Evolutionary conservation across 2,888 invertebrate genomes (phyloP), one percentile per base, ranked within the genome.

Genomic region (Caenorhabditis sp.): DNA sequence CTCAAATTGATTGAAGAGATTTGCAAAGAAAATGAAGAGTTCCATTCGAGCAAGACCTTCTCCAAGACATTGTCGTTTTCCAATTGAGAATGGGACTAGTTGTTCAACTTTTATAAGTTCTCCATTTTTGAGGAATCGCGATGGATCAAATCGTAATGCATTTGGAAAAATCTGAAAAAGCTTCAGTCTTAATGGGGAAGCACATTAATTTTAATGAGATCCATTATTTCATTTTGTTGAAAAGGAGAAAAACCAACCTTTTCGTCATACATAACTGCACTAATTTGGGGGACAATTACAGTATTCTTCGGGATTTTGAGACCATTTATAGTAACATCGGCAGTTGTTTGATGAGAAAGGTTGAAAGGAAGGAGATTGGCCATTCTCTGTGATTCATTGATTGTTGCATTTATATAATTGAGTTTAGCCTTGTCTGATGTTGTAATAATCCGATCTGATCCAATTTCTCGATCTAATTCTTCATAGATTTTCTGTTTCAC

Each of bases 341-440:
- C 25, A 50, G 61, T 60, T n/a, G 69, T 69, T 20, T 52, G 43
- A 12, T 71, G 57, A 14, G 76, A 61, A 0, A 76, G 65, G 54
- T 78, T 78, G 66, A 71, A 68, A n/a, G 78, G 78, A 0, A 78
- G 62, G 17, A 78, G 64, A 49, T 78, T 78, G 36, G 76, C 74
- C 21, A 70, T 60, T 8, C 78, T 65, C 71, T 78, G 78, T 12
- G 70, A 59, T 67, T 78, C 76, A 68, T 70, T 74, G 21, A 78
- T 62, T 3, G 73, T 70, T 1, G 78, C 78, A 52, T 71, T 70
- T 31, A 68, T 36, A 58, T 76, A 78, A 38, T 73, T 71, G 20
- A 79, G 38, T 3, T 59, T 27, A 1, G 27, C 17, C 21, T 70
- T 63, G 58, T 79, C 79, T 0, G 54, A 53, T 1, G 68, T 70